Evolutionary conservation across 2,797 vertebrate genomes (phyloP).

Genomic region (Taenioides sp.): DNA sequence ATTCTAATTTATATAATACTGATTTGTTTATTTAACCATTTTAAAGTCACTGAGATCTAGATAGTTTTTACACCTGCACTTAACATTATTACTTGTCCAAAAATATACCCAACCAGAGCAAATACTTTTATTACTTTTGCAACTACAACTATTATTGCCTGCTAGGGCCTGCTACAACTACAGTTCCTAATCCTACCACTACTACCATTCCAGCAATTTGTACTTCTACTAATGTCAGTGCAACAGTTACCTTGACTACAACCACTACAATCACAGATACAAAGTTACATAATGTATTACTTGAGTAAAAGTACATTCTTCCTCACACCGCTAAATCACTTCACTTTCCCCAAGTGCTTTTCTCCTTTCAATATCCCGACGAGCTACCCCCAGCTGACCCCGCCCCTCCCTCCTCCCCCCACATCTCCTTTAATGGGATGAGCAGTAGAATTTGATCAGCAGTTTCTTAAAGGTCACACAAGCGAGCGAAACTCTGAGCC

Average conservation of each 20-base stretch:
- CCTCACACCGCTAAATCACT: slow-evolving; percentile 38
- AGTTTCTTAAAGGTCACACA: slow-evolving; percentile 71
- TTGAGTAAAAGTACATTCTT: slow-evolving; percentile 1
- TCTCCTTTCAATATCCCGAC: slow-evolving; percentile 19
- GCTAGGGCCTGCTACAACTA: neutral
- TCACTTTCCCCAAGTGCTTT: slow-evolving; percentile 25
- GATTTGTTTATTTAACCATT: no score
- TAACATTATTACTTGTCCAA: no score
- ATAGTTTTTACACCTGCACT: no score
- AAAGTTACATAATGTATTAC: no score
- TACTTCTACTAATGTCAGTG: neutral
- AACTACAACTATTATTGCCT: neutral
- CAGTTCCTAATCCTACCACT: neutral
- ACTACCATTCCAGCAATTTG: neutral
- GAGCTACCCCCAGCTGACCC: slow-evolving; percentile 34
- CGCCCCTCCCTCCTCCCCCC: slow-evolving; percentile 8
- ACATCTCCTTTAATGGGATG: slow-evolving; percentile 55
- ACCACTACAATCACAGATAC: no score
- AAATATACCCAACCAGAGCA: no score
- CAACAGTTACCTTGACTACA: neutral
- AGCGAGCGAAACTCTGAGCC: slow-evolving; percentile 55
- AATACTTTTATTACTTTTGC: neutral
- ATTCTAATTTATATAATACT: neutral
- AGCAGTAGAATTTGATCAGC: slow-evolving; percentile 72
- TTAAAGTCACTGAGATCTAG: no score